These are phyloP conservation scores for Ophioninae sp. DNA, from an alignment of 2,888 invertebrate species.

Conservation along the genomic window DNA sequence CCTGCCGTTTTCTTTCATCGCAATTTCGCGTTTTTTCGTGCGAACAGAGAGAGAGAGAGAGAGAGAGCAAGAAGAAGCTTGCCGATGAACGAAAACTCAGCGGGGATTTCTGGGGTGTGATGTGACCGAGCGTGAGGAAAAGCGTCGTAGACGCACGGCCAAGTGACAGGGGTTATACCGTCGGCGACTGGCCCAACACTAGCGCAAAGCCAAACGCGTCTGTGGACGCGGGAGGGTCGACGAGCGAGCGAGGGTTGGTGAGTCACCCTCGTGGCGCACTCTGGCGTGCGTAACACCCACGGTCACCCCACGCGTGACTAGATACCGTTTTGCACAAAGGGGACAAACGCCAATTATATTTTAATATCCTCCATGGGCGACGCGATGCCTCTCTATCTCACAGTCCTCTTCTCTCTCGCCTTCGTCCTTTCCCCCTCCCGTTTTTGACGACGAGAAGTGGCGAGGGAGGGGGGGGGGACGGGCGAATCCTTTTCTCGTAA, in stretches of 20 bases:
- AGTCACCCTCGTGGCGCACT: slow-evolving; percentile 79
- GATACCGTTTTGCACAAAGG: slow-evolving; percentile 79
- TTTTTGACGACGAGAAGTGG: no score
- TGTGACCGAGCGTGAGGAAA: slow-evolving; percentile 52
- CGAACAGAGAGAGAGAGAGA: neutral
- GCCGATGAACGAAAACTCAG: slow-evolving; percentile 39
- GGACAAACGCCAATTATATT: slow-evolving; percentile 80
- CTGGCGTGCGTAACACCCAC: slow-evolving; percentile 79
- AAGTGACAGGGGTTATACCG: slow-evolving; percentile 74
- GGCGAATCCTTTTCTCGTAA: no score
- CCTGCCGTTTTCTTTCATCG: no score
- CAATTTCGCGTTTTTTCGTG: no score
- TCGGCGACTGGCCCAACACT: slow-evolving; percentile 67
- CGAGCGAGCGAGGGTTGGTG: slow-evolving; percentile 72
- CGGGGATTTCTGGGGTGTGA: slow-evolving; percentile 43
- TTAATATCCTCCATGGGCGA: slow-evolving; percentile 74
- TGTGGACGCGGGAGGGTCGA: slow-evolving; percentile 45
- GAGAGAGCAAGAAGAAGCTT: slow-evolving; percentile 37
- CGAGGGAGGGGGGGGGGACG: no score
- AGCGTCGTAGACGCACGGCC: slow-evolving; percentile 68
- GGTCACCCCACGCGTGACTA: slow-evolving; percentile 79
- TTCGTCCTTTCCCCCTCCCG: slow-evolving; percentile 18
- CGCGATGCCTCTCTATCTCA: slow-evolving; percentile 62
- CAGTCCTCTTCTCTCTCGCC: slow-evolving; percentile 56
- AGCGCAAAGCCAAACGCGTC: neutral